Base-by-base conservation (phyloP, 2,113 vertebrate species). In the Caranx ignobilis region DNA sequence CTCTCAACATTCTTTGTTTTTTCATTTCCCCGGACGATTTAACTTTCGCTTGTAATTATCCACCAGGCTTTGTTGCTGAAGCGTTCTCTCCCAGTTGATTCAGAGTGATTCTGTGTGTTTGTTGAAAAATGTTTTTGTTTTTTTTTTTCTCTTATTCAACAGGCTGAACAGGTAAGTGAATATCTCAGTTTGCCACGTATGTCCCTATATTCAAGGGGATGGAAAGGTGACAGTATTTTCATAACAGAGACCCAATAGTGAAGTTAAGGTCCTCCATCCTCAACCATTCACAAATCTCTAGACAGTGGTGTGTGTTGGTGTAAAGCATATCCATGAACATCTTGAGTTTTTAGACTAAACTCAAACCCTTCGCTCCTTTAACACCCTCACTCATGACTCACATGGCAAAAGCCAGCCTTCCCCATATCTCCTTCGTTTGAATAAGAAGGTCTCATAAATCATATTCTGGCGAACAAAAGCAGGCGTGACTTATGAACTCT, bases 131-230 rank as follows among this genome's bases (percentile, higher is more conserved):
- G 13, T 4, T 89, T 92, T 74, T 74, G 26, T 26, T 26, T 26
- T 26, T 26, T 26, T 26, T 26, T 26, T 26, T 26, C 26, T 26
- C 26, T 26, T 88, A 75, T 88, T 91, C 66, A 76, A 78, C 90
- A 94, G 91, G 76, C 54, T 62, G 62, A 86, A 65, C 87, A 94
- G 95, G 94, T 95, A 93, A 93, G 94, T 95, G 74, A 70, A 80
- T 69, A 34, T 76, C 79, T 82, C 81, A 80, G 55, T 83, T 77
- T 72, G 64, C 61, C 65, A 35, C 63, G 19, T 62, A n/a, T 55
- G 48, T 55, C 57, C 21, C 32, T 7, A 15, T 71, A 48, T 84
- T 73, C 32, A 62, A 34, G 11, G 41, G 12, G 21, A 61, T 55
- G 2, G 16, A 57, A 74, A 37, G 7, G 47, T 34, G 11, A 48